A percentile compares a stretch with the other conserved stretches of the same genome.
Conservation (phyloP, 2,113 vertebrate genomes). For the Carollia perspicillata region DNA sequence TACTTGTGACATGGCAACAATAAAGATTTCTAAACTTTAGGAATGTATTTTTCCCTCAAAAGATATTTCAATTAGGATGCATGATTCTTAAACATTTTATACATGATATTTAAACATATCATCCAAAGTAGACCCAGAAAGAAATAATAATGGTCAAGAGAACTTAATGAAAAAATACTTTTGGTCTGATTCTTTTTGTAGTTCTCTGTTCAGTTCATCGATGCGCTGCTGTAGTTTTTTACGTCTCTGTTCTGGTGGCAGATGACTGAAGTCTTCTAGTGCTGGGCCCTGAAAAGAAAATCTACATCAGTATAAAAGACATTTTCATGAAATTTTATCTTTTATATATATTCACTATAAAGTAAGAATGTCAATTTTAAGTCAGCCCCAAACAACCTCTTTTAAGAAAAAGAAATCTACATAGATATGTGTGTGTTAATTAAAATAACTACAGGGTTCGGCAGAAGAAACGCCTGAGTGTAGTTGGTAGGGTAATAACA, state of each 20-base stretch:
- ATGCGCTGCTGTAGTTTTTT: constrained; percentile 96
- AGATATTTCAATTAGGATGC: constrained; percentile 30
- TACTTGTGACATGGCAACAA: not conserved
- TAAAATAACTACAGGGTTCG: not conserved
- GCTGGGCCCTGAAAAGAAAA: constrained; percentile 89
- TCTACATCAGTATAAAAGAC: constrained; percentile 44
- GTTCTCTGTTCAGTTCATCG: constrained; percentile 94
- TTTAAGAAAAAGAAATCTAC: not conserved
- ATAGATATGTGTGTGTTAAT: not conserved
- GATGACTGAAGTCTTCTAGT: constrained; percentile 96
- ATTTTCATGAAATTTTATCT: constrained; percentile 35
- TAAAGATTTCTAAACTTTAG: constrained; percentile 17
- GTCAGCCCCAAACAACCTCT: not conserved
- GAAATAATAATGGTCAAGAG: not conserved
- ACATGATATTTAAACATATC: not conserved
- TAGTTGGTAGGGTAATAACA: no score
- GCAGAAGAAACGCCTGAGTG: no score
- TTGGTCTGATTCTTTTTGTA: constrained; percentile 97
- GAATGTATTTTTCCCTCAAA: not conserved
- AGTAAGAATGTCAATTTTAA: constrained; percentile 42
- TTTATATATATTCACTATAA: constrained; percentile 26
- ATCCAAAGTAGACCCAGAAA: constrained; percentile 9
- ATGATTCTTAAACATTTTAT: not conserved
- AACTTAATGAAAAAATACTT: constrained; percentile 81
- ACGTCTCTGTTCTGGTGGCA: constrained; percentile 97